Conservation (phyloP, 1,140 invertebrate genomes). For the Linepithema humile region DNA sequence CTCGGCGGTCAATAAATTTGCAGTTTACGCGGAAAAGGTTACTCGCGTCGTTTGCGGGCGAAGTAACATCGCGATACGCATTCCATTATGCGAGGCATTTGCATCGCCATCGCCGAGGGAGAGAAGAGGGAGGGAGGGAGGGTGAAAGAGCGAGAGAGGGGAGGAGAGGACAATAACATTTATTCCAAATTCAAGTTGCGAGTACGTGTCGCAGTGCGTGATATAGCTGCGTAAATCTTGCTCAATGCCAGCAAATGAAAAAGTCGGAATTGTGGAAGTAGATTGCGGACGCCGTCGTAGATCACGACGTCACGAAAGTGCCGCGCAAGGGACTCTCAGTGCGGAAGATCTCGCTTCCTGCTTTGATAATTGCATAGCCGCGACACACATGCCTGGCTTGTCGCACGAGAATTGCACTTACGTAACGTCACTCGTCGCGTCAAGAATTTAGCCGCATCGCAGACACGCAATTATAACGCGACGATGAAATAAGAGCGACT, state of each 20-base stretch:
- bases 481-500: not conserved
- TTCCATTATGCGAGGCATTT: slow-evolving; percentile 17
- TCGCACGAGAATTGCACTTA: not conserved
- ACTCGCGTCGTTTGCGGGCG: slow-evolving; percentile 42
- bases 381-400: not conserved
- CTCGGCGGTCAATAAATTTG: slow-evolving; percentile 63
- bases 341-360: slow-evolving; percentile 1
- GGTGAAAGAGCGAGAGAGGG: no score
- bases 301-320: slow-evolving; percentile 15
- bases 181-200: slow-evolving; percentile 38
- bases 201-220: not conserved
- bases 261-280: not conserved
- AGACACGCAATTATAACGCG: not conserved
- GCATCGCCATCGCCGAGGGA: not conserved
- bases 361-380: not conserved
- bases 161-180: not conserved
- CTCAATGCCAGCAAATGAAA: not conserved
- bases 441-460: not conserved
- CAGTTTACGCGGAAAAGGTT: slow-evolving; percentile 62
- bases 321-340: not conserved
- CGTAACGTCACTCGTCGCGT: not conserved
- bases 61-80: slow-evolving; percentile 42
- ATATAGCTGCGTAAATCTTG: not conserved
- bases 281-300: not conserved
- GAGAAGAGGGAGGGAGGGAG: no score